Evolutionary conservation across 2,888 invertebrate species (phyloP).

Genomic region (Diadegma fenestrale): DNA sequence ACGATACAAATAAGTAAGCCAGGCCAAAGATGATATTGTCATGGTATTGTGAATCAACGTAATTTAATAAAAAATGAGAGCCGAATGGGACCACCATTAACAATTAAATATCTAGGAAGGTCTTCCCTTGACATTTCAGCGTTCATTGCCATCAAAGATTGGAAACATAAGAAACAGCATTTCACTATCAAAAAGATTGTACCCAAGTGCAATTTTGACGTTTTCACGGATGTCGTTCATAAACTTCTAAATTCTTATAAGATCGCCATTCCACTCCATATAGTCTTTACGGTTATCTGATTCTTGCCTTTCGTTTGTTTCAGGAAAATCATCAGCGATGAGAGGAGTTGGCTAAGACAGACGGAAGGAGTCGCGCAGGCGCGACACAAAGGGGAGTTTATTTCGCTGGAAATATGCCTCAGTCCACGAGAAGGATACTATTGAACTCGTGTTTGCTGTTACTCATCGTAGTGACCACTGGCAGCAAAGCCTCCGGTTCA

Average conservation of each 20-base stretch:
- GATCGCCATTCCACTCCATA: not conserved
- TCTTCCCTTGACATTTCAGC: slow-evolving; percentile 62
- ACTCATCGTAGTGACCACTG: slow-evolving; percentile 78
- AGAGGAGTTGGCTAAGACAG: slow-evolving; percentile 82
- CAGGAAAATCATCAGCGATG: slow-evolving; percentile 81
- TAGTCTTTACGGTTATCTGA: slow-evolving; percentile 54
- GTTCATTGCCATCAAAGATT: slow-evolving; percentile 13
- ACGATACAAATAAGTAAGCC: slow-evolving; percentile 75
- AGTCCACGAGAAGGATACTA: slow-evolving; percentile 78
- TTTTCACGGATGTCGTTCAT: not conserved
- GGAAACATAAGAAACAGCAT: not conserved
- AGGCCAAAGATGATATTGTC: slow-evolving; percentile 43
- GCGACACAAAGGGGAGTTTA: slow-evolving; percentile 72
- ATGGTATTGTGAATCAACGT: slow-evolving; percentile 14
- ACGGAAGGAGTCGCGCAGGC: slow-evolving; percentile 78
- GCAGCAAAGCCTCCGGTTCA: slow-evolving; percentile 80
- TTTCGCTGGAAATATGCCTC: slow-evolving; percentile 82
- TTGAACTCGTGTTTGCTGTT: slow-evolving; percentile 82
- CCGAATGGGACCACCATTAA: slow-evolving; percentile 60
- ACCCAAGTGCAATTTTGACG: not conserved
- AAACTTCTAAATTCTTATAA: not conserved
- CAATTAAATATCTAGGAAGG: slow-evolving; percentile 69
- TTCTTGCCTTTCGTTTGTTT: slow-evolving; percentile 70
- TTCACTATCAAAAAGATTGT: not conserved
- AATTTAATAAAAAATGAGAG: slow-evolving; percentile 62